Conservation (phyloP, 2,113 vertebrate species). For the Lipotes vexillifer region DNA sequence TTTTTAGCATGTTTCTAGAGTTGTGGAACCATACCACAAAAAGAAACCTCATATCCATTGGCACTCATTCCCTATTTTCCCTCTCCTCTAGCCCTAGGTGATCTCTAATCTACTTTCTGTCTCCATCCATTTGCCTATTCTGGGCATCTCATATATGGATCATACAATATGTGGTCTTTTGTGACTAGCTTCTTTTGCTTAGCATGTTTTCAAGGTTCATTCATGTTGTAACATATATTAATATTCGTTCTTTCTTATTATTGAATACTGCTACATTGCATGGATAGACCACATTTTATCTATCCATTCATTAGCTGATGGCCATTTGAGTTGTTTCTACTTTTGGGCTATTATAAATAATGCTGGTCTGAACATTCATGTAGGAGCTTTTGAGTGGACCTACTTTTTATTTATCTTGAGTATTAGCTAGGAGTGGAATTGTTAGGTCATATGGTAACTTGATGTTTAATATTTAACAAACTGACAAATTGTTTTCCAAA, state of each 20-base stretch:
- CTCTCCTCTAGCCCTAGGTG: not conserved
- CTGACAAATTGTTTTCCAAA: not conserved
- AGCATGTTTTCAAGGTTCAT: not conserved
- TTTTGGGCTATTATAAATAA: not conserved
- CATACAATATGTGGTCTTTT: not conserved
- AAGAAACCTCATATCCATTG: not conserved
- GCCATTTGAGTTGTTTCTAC: not conserved
- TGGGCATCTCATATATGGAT: not conserved
- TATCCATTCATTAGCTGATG: not conserved
- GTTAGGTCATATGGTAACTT: not conserved
- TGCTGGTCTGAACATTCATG: not conserved
- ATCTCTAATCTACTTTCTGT: not conserved
- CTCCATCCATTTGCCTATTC: not conserved
- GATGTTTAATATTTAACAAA: not conserved
- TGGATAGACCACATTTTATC: not conserved
- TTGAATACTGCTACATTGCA: not conserved
- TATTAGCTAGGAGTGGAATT: not conserved
- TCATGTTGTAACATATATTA: not conserved
- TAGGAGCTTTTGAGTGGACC: not conserved
- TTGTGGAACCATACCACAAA: not conserved
- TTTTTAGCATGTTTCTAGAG: not conserved
- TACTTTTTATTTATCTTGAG: not conserved
- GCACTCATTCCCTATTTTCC: not conserved
- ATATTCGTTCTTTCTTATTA: not conserved
- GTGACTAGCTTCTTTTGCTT: not conserved